Conservation (phyloP, 2,888 invertebrate species). For the Drosophila basisetae region DNA sequence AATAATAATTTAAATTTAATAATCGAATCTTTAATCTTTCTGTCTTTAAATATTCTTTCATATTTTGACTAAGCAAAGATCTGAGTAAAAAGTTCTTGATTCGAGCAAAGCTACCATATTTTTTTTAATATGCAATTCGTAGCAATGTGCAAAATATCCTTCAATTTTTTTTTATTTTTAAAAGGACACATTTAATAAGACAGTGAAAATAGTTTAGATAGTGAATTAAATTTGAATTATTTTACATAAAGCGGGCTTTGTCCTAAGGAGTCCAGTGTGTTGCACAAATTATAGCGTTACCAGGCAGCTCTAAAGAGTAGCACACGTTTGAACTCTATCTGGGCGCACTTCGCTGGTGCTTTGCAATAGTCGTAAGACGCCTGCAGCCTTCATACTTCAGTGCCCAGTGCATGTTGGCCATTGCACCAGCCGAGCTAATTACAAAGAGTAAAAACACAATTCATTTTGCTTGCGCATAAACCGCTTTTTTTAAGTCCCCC, state of each 20-base stretch:
- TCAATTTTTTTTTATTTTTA: no score
- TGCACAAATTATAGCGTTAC: background rate
- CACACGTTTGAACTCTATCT: background rate
- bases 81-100: background rate
- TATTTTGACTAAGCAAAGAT: background rate
- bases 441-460: slow-evolving; percentile 69
- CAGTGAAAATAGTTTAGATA: background rate
- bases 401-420: background rate
- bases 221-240: background rate
- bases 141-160: background rate
- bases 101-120: background rate
- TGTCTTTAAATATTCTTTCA: background rate
- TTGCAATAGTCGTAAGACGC: slow-evolving; percentile 1
- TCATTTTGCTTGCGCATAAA: slow-evolving; percentile 56
- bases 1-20: background rate
- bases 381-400: background rate
- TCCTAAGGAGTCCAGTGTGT: background rate
- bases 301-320: background rate
- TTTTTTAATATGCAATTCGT: background rate
- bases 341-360: background rate
- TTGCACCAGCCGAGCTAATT: slow-evolving; percentile 52
- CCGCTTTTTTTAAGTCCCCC: background rate
- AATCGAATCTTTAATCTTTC: background rate
- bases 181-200: background rate
- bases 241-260: background rate